phyloP scores from a whole-genome alignment of 1,140 invertebrate species.

The Zeugodacus cucurbitae region DNA sequence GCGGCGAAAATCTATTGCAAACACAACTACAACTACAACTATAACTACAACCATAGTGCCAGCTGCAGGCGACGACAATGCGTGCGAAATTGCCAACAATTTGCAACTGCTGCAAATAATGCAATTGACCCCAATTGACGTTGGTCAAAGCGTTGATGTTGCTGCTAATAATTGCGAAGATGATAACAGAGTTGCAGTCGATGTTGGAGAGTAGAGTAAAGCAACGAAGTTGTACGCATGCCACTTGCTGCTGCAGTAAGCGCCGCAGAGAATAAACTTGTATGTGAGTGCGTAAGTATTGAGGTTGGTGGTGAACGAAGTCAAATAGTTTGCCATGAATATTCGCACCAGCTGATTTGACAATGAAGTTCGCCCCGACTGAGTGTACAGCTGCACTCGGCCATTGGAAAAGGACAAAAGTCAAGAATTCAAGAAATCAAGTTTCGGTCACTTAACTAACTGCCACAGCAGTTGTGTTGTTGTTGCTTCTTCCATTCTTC shows the following conservation, averaged over 20 bases:
- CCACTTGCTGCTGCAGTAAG: too few species aligned
- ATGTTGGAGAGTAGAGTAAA: not conserved
- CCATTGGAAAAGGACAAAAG: not conserved
- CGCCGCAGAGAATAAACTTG: not conserved
- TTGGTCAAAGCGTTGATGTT: not conserved
- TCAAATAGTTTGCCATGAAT: not conserved
- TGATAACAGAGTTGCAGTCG: not conserved
- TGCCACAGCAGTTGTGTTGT: not conserved
- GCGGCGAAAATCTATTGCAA: not conserved
- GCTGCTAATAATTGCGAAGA: not conserved
- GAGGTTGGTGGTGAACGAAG: not conserved
- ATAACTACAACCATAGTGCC: not conserved
- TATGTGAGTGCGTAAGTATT: not conserved
- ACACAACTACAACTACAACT: not conserved
- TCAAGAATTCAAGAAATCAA: not conserved
- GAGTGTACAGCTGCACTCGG: not conserved
- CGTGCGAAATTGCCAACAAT: not conserved
- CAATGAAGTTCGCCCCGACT: not conserved
- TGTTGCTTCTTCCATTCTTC: not conserved
- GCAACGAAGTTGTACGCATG: not conserved
- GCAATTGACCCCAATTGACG: constrained; percentile 35
- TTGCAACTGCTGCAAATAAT: constrained; percentile 9
- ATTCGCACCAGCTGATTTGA: not conserved
- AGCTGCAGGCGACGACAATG: not conserved
- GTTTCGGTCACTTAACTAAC: not conserved